phyloP scores from a whole-genome alignment of 1,140 invertebrate species.

The Delia radicum region DNA sequence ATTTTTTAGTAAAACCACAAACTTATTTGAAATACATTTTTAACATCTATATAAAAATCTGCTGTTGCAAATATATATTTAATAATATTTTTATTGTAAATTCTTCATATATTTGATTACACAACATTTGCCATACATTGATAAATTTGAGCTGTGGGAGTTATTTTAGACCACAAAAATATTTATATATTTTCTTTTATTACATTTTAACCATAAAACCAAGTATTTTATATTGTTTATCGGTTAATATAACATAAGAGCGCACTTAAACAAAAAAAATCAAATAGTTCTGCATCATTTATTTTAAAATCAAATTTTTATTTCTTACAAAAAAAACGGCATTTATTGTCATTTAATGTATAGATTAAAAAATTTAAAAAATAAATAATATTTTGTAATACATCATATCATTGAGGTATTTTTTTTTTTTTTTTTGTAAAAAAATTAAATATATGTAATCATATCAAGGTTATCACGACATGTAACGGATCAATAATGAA shows the following conservation, averaged over 20 bases:
- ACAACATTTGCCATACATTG: too few relatives aligned
- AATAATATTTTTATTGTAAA: too few relatives aligned
- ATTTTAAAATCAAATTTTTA: background rate
- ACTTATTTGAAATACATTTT: too few relatives aligned
- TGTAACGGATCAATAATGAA: conserved; percentile 8
- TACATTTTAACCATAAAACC: background rate
- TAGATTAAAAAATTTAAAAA: too few relatives aligned
- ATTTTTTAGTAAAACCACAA: too few relatives aligned
- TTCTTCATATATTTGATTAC: too few relatives aligned
- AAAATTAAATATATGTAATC: conserved; percentile 6
- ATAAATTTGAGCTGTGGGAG: too few relatives aligned
- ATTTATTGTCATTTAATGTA: background rate
- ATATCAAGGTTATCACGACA: conserved; percentile 18
- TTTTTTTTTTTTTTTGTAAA: background rate
- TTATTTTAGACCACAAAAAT: background rate
- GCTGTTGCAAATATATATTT: too few relatives aligned
- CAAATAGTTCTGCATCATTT: background rate
- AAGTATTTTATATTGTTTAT: background rate
- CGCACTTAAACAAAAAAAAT: background rate
- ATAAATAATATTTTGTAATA: background rate
- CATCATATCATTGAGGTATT: background rate
- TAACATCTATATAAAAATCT: too few relatives aligned
- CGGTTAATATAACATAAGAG: background rate
- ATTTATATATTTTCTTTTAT: background rate
- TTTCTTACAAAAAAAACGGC: background rate